These are phyloP conservation scores for Stenichneumon culpator DNA, from an alignment of 2,888 invertebrate species.

Conservation along the genomic window DNA sequence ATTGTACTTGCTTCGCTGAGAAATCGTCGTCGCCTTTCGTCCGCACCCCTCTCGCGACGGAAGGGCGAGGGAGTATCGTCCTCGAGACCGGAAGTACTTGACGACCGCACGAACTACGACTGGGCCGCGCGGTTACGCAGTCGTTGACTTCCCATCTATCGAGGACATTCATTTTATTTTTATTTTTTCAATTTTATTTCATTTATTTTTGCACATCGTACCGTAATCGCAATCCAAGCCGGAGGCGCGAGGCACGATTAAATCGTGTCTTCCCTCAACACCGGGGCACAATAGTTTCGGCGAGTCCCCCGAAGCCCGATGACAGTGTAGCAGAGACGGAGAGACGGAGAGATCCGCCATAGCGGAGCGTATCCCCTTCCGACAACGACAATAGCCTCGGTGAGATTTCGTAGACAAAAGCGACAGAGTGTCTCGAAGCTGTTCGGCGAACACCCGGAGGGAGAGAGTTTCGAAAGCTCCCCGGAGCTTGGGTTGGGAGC, in stretches of 20 bases:
- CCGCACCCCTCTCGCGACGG: conserved; percentile 40
- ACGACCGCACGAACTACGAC: conserved; percentile 30
- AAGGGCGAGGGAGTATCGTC: conserved; percentile 45
- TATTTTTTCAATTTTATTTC: neutral
- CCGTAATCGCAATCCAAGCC: neutral
- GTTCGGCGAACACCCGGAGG: conserved; percentile 14
- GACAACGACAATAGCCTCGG: conserved; percentile 53
- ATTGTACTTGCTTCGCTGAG: conserved; percentile 77
- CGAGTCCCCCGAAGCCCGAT: conserved; percentile 20
- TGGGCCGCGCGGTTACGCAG: neutral
- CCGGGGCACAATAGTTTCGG: conserved; percentile 43
- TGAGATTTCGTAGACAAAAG: conserved; percentile 62
- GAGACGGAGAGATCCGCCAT: conserved; percentile 14
- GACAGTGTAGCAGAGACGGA: conserved; percentile 26
- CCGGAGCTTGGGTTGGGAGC: neutral
- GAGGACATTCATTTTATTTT: conserved; percentile 11
- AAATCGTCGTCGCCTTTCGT: conserved; percentile 70
- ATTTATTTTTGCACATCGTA: neutral
- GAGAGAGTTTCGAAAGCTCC: conserved; percentile 13
- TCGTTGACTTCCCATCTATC: conserved; percentile 44
- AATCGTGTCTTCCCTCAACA: conserved; percentile 39
- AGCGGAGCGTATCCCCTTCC: conserved; percentile 19
- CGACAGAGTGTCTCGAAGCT: conserved; percentile 25
- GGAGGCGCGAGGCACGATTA: conserved; percentile 1
- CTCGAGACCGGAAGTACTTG: conserved; percentile 61